Conservation (phyloP, 2,113 vertebrate species). For the Oxyura jamaicensis region DNA sequence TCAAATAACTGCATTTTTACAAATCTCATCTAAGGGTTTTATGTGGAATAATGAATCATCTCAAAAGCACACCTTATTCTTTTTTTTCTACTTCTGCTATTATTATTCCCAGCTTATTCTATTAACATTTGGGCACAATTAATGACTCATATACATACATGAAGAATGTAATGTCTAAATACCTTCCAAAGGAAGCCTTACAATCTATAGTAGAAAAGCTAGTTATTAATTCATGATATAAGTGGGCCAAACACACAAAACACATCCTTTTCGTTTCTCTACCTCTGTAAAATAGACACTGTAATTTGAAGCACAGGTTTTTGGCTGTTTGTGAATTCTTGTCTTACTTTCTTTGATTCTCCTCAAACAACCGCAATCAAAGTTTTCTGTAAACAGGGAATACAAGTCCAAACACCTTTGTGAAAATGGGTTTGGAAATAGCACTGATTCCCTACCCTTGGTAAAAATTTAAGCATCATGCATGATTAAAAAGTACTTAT, state of each 20-base stretch:
- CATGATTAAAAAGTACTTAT: background rate
- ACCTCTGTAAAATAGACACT: background rate
- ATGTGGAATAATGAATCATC: background rate
- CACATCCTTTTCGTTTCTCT: background rate
- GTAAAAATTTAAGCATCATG: background rate
- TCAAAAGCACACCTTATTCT: background rate
- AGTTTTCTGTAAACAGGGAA: background rate
- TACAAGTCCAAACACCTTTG: background rate
- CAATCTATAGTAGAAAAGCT: background rate
- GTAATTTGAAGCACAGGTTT: background rate
- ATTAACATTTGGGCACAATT: background rate
- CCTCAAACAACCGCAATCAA: background rate
- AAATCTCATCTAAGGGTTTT: background rate
- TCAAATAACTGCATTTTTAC: background rate
- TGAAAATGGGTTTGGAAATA: background rate
- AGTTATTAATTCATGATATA: background rate
- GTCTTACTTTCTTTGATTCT: background rate
- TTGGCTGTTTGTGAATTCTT: background rate
- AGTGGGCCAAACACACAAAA: background rate
- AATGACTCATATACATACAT: background rate
- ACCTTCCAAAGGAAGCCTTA: background rate
- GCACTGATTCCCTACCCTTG: background rate
- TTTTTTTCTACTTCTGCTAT: background rate
- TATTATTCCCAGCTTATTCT: background rate
- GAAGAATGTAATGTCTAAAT: background rate